phyloP scores from a whole-genome alignment of 2,113 vertebrate species.

The Drymodes brunneopygia region DNA sequence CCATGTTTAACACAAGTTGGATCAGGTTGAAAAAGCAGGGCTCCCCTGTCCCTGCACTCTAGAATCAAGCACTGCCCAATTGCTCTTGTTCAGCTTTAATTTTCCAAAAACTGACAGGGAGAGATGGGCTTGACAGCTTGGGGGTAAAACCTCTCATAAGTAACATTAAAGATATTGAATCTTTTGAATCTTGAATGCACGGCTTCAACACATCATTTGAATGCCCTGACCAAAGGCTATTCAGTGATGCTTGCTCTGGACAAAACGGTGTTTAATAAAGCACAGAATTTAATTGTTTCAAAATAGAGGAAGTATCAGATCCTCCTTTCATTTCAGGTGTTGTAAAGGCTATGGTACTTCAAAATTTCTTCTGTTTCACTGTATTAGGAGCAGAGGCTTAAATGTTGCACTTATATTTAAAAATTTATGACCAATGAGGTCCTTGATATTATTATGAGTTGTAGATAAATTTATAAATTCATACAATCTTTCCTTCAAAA shows the following conservation, averaged over 20 bases:
- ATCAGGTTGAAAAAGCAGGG: rapidly evolving
- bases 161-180: neutral
- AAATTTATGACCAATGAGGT: neutral
- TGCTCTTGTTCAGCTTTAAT: neutral
- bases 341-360: neutral
- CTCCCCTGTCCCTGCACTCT: neutral
- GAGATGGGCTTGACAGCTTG: neutral
- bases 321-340: neutral
- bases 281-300: neutral
- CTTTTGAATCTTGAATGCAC: neutral
- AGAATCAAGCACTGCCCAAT: neutral
- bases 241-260: neutral
- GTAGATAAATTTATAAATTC: neutral
- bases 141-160: neutral
- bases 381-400: neutral
- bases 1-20: rapidly evolving
- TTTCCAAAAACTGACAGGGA: neutral
- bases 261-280: neutral
- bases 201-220: neutral
- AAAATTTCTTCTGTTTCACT: neutral
- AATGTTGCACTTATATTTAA: neutral
- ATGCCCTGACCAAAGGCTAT: neutral
- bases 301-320: neutral
- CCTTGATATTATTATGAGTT: neutral
- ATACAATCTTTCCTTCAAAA: neutral